These are phyloP conservation scores for Aphis craccivora DNA, from an alignment of 1,140 invertebrate species.

Conservation along the genomic window DNA sequence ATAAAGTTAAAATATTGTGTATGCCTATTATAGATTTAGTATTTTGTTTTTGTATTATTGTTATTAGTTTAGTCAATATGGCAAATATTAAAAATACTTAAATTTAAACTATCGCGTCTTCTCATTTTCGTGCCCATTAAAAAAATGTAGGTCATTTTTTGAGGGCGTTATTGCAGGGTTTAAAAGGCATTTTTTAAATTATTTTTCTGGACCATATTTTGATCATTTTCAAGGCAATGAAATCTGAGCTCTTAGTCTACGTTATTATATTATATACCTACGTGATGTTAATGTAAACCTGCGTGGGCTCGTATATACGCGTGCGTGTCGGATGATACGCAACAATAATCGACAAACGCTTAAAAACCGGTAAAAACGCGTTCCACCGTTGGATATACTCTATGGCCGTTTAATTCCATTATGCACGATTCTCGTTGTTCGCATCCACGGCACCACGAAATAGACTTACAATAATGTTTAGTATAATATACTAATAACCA, in stretches of 20 bases:
- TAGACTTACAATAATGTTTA: neutral
- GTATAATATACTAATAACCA: slow-evolving; percentile 11
- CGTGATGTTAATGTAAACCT: neutral
- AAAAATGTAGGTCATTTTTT: neutral
- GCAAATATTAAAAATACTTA: neutral
- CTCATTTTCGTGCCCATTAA: neutral
- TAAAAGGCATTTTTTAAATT: neutral
- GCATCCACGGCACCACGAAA: neutral
- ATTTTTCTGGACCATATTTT: no score
- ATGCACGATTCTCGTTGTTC: slow-evolving; percentile 10
- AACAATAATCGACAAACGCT: neutral
- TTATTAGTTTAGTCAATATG: no score
- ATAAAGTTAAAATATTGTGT: neutral
- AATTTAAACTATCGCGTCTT: neutral
- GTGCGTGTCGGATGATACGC: neutral
- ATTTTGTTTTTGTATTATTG: neutral
- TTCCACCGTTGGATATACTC: neutral
- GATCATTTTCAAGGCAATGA: neutral
- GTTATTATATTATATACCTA: neutral
- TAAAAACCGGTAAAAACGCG: slow-evolving; percentile 6
- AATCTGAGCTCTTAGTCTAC: neutral
- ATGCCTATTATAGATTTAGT: neutral
- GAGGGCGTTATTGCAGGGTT: neutral
- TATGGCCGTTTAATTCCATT: slow-evolving; percentile 22
- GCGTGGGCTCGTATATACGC: neutral